These are phyloP conservation scores for Boloria euphrosyne DNA, from an alignment of 2,888 invertebrate genomes.

Conservation along the genomic window DNA sequence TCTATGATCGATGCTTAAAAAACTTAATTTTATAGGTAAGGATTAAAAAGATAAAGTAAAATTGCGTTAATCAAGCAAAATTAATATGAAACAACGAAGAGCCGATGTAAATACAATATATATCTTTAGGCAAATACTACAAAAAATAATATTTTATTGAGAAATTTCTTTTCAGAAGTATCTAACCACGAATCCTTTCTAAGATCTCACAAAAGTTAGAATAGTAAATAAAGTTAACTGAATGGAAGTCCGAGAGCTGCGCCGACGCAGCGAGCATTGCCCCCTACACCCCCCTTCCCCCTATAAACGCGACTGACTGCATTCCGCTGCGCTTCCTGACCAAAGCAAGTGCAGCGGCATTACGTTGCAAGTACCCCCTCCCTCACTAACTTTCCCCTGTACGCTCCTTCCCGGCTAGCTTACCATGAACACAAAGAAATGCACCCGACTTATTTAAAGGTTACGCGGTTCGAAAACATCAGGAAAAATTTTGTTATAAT, in stretches of 20 bases:
- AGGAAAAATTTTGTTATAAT: too few species aligned
- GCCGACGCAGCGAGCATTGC: slow-evolving; percentile 75
- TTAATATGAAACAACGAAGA: too few species aligned
- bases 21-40: too few species aligned
- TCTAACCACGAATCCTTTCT: slow-evolving; percentile 5
- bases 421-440: slow-evolving; percentile 55
- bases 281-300: slow-evolving; percentile 54
- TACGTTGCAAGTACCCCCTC: slow-evolving; percentile 72
- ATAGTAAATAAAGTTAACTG: slow-evolving; percentile 70
- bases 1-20: too few species aligned
- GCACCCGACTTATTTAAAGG: slow-evolving; percentile 40
- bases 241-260: slow-evolving; percentile 69
- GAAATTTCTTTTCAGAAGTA: neutral
- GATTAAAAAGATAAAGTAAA: too few species aligned
- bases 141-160: neutral
- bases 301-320: slow-evolving; percentile 80
- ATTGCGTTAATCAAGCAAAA: too few species aligned
- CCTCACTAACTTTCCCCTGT: slow-evolving; percentile 43
- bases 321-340: slow-evolving; percentile 82
- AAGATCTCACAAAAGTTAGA: slow-evolving; percentile 46
- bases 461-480: neutral
- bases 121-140: neutral
- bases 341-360: slow-evolving; percentile 79
- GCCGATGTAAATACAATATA: neutral
- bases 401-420: slow-evolving; percentile 49